Conservation (phyloP, 2,113 vertebrate species). For the Speoplatyrhinus poulsoni region DNA sequence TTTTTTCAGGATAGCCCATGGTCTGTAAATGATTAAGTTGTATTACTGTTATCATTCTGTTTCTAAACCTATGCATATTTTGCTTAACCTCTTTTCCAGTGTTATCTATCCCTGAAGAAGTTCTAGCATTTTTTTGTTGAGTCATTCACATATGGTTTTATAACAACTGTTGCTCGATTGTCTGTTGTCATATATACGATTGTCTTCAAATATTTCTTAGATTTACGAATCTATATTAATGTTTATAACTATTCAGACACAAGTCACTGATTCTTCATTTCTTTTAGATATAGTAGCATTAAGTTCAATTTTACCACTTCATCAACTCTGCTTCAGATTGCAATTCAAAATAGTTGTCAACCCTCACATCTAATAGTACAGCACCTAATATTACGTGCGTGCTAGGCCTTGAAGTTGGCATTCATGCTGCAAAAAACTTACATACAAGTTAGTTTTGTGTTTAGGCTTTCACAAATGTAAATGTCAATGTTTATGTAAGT, state of each 20-base stretch:
- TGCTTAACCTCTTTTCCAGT: not conserved
- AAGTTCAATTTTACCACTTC: not conserved
- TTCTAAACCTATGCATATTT: not conserved
- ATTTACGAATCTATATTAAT: not conserved
- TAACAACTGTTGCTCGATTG: not conserved
- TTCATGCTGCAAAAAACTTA: no score
- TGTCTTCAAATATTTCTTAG: constrained; percentile 13
- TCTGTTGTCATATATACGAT: constrained; percentile 13
- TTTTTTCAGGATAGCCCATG: not conserved
- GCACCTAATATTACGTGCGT: no score
- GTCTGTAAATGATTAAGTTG: constrained; percentile 28
- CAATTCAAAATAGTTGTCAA: constrained; percentile 19
- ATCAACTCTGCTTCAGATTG: constrained; percentile 28
- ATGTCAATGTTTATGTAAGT: constrained; percentile 1
- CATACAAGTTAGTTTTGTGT: constrained; percentile 13
- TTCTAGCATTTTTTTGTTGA: no score
- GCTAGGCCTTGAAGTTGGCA: no score
- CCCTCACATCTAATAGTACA: not conserved
- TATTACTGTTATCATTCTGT: constrained; percentile 6
- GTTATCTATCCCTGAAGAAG: no score
- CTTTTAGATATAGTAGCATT: constrained; percentile 9
- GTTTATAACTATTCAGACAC: not conserved
- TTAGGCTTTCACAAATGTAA: no score
- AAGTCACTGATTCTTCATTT: constrained; percentile 29
- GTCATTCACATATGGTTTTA: no score